Conservation (phyloP, 92 coral and sea anemone species). For the Muricea muricata region DNA sequence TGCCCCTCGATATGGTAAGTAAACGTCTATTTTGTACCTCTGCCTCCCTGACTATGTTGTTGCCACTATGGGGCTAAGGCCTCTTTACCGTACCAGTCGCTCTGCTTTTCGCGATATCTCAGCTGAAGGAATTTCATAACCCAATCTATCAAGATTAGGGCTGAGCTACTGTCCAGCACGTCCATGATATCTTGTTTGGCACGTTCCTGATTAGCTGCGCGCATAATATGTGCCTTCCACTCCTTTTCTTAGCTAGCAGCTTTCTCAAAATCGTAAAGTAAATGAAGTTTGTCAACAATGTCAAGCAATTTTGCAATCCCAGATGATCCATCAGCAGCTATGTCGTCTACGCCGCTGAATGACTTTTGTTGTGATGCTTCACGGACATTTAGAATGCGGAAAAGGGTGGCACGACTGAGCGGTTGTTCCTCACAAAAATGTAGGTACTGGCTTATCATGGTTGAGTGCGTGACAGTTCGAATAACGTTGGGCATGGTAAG, state of each 20-base stretch:
- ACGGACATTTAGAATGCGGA: constrained; percentile 56
- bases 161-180: constrained; percentile 62
- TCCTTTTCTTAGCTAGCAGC: constrained; percentile 50
- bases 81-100: constrained; percentile 79
- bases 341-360: constrained; percentile 67
- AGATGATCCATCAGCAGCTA: constrained; percentile 73
- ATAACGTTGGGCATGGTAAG: constrained; percentile 72
- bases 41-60: constrained; percentile 48
- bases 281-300: constrained; percentile 66
- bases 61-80: constrained; percentile 74
- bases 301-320: constrained; percentile 59
- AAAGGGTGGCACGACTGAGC: constrained; percentile 68
- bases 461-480: constrained; percentile 76
- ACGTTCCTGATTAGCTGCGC: constrained; percentile 72
- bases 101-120: constrained; percentile 78
- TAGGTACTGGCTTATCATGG: constrained; percentile 71
- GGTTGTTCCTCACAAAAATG: constrained; percentile 72
- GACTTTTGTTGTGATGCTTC: constrained; percentile 68
- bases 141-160: constrained; percentile 77
- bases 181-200: constrained; percentile 71
- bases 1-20: too few relatives aligned
- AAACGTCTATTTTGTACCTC: too few relatives aligned
- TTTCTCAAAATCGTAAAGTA: constrained; percentile 71
- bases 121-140: constrained; percentile 84
- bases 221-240: constrained; percentile 86